These are phyloP conservation scores for Centropristis striata DNA, from an alignment of 2,113 vertebrate genomes.

Conservation along the genomic window DNA sequence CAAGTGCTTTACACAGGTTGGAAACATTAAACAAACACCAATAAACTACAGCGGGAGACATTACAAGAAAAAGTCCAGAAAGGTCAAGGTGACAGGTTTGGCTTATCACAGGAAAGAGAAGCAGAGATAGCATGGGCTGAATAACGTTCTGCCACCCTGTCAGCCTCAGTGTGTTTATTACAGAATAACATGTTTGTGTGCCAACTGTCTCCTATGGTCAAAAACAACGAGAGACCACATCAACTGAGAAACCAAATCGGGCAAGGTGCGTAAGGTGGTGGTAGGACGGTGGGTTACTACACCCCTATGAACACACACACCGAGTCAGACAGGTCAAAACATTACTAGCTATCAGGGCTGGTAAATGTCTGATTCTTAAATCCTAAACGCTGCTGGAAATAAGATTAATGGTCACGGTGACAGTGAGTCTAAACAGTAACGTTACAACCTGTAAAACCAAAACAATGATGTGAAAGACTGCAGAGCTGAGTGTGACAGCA, in stretches of 20 bases:
- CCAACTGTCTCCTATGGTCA: constrained; percentile 4
- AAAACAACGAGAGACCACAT: too few species aligned
- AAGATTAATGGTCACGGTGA: not conserved
- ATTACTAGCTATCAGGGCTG: too few species aligned
- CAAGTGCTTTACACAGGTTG: not conserved
- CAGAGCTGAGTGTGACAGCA: not conserved
- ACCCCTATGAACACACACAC: too few species aligned
- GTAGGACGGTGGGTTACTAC: too few species aligned
- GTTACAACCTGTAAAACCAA: not conserved
- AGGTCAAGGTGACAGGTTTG: constrained; percentile 8
- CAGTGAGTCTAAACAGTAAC: not conserved
- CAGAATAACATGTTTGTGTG: not conserved
- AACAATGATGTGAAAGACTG: not conserved
- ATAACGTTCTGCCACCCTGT: constrained; percentile 1
- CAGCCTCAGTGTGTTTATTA: constrained; percentile 1
- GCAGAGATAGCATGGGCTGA: not conserved
- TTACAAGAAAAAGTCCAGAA: not conserved
- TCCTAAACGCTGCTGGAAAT: not conserved
- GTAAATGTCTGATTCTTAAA: not conserved
- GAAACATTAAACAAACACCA: not conserved
- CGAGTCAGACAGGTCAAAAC: too few species aligned
- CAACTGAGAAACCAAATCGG: too few species aligned
- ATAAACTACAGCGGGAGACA: not conserved
- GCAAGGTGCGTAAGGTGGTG: too few species aligned
- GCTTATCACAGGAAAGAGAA: constrained; percentile 19